Percentiles rank a stretch among this genome's conserved stretches.
Evolutionary conservation across 2,113 vertebrate species (phyloP).

Genomic region (Notothenia rossii): DNA sequence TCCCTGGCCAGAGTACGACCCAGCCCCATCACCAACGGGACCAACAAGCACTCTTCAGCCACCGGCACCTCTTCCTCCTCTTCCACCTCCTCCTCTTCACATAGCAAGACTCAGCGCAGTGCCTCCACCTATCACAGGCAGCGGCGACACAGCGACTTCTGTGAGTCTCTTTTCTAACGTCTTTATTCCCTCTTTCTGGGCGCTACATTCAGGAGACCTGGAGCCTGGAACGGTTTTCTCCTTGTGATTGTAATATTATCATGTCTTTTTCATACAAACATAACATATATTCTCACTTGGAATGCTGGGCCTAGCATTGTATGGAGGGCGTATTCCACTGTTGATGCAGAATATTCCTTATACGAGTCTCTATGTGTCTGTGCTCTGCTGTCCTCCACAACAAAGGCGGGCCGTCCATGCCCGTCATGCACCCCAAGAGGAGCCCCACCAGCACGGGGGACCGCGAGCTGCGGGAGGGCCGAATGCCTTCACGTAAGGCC

Average conservation of each 20-base stretch:
- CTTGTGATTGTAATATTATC: too few species aligned
- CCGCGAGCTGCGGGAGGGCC: conserved; percentile 89
- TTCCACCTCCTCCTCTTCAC: conserved; percentile 86
- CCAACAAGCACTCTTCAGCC: conserved; percentile 86
- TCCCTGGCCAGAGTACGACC: conserved; percentile 91
- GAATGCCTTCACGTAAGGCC: conserved; percentile 89
- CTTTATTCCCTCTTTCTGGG: not conserved
- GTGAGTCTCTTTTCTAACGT: conserved; percentile 82
- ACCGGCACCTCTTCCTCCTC: conserved; percentile 83
- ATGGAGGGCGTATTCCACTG: too few species aligned
- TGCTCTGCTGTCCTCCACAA: conserved; percentile 76
- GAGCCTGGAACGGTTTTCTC: too few species aligned
- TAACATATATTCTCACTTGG: too few species aligned
- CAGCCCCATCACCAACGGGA: conserved; percentile 90
- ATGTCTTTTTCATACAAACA: too few species aligned
- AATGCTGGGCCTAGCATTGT: too few species aligned
- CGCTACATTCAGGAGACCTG: too few species aligned
- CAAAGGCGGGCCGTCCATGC: conserved; percentile 91
- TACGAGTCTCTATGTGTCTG: conserved; percentile 71
- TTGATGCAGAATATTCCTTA: conserved; percentile 71
- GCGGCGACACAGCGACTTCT: conserved; percentile 95
- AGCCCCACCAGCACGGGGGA: conserved; percentile 92
- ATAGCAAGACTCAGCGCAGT: conserved; percentile 91
- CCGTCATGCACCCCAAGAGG: conserved; percentile 91
- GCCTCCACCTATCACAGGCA: conserved; percentile 93